phyloP scores from a whole-genome alignment of 2,797 vertebrate genomes.

The Petrocephalus sullivani region DNA sequence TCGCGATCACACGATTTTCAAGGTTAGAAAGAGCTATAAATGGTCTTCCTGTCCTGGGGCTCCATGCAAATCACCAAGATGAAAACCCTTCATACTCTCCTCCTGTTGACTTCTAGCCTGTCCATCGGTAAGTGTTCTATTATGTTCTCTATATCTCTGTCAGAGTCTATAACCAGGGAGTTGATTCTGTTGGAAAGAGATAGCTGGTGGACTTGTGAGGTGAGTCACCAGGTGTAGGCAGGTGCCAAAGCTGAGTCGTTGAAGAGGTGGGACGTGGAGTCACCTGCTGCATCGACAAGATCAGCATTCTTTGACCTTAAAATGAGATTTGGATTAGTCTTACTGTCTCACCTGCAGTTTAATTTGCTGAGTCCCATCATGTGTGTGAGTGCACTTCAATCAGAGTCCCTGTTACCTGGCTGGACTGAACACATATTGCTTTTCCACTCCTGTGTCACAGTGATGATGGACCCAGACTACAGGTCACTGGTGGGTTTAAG shows the following conservation, averaged over 20 bases:
- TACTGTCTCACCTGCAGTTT: neutral
- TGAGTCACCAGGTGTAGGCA: neutral
- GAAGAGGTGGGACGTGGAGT: neutral
- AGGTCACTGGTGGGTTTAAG: constrained; percentile 33
- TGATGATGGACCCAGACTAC: neutral
- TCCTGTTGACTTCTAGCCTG: constrained; percentile 11
- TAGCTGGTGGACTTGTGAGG: neutral
- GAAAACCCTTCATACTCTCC: neutral
- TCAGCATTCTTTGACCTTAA: neutral
- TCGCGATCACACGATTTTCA: neutral
- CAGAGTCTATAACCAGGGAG: neutral
- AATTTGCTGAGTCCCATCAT: neutral
- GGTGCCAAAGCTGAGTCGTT: neutral
- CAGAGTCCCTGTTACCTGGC: neutral
- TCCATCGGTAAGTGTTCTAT: constrained; percentile 14
- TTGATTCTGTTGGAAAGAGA: neutral
- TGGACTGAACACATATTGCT: neutral
- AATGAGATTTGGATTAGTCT: neutral
- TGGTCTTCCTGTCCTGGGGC: neutral
- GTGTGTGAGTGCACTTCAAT: neutral
- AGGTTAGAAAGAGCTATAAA: constrained; percentile 23
- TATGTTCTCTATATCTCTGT: neutral
- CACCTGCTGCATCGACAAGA: neutral
- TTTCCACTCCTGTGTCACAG: neutral
- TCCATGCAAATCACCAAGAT: neutral